These are phyloP conservation scores for Orchesella cincta DNA, from an alignment of 1,140 invertebrate genomes.

Conservation along the genomic window DNA sequence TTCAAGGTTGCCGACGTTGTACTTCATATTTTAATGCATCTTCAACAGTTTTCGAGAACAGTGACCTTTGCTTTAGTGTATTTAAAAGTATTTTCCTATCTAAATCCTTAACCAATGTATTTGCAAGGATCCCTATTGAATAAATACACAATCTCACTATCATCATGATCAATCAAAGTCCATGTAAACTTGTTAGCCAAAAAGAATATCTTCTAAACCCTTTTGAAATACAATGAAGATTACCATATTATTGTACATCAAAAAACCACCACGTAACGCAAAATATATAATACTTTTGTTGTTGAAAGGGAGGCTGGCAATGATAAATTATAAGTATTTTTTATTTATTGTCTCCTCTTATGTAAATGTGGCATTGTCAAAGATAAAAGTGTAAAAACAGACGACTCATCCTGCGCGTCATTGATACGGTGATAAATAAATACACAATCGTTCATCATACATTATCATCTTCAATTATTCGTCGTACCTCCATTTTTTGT, in stretches of 20 bases:
- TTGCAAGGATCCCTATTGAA: neutral
- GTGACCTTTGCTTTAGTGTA: constrained; percentile 14
- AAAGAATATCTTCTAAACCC: neutral
- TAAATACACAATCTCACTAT: neutral
- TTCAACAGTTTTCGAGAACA: neutral
- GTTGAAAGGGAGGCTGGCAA: neutral
- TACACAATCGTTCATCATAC: neutral
- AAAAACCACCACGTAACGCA: neutral
- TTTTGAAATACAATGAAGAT: neutral
- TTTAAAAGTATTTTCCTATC: neutral
- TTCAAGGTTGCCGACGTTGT: neutral
- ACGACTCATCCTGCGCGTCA: constrained; percentile 15
- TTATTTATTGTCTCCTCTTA: neutral
- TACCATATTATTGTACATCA: neutral
- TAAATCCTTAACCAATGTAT: neutral
- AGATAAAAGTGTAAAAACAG: constrained; percentile 7
- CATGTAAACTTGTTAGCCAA: neutral
- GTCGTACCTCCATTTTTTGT: too few relatives aligned
- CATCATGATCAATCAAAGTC: constrained; percentile 12
- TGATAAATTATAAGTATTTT: constrained; percentile 2
- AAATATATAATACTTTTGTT: neutral
- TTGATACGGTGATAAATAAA: neutral
- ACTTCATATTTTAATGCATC: neutral
- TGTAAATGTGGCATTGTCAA: constrained; percentile 20
- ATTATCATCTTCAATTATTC: neutral